A percentile compares a stretch with the other conserved stretches of the same genome.
Evolutionary conservation across 1,140 invertebrate species (phyloP).

Genomic region (Hylaeus volcanicus): DNA sequence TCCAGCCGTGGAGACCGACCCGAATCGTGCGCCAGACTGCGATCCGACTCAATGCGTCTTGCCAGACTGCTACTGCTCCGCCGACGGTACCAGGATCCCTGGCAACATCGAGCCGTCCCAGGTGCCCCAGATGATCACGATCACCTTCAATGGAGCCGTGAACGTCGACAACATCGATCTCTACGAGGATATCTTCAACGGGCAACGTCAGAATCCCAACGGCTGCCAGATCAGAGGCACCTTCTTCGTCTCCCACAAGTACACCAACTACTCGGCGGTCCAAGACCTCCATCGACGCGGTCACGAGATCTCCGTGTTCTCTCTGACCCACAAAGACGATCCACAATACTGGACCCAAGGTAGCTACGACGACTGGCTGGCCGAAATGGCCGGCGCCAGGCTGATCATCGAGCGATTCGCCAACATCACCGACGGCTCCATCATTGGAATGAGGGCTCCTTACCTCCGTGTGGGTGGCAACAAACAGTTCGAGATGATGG

Average conservation of each 20-base stretch:
- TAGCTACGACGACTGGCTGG: slow-evolving; percentile 94
- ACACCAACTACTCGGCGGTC: slow-evolving; percentile 96
- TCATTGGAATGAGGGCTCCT: slow-evolving; percentile 93
- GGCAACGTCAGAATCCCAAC: slow-evolving; percentile 92
- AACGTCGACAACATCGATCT: slow-evolving; percentile 96
- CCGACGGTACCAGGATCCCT: slow-evolving; percentile 94
- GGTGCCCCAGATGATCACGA: slow-evolving; percentile 96
- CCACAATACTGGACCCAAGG: slow-evolving; percentile 94
- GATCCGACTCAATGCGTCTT: slow-evolving; percentile 92
- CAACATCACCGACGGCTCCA: slow-evolving; percentile 94
- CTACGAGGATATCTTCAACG: slow-evolving; percentile 94
- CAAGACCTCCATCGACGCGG: slow-evolving; percentile 95
- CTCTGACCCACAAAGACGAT: slow-evolving; percentile 95
- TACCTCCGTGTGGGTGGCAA: slow-evolving; percentile 95
- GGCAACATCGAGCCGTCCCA: slow-evolving; percentile 90
- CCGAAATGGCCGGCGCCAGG: slow-evolving; percentile 96
- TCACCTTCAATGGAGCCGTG: slow-evolving; percentile 97
- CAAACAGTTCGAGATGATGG: slow-evolving; percentile 98
- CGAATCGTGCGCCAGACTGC: slow-evolving; percentile 94
- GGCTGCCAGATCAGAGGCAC: slow-evolving; percentile 96
- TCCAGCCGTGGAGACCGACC: slow-evolving; percentile 92
- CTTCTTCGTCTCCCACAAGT: slow-evolving; percentile 98
- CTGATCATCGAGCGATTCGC: slow-evolving; percentile 93
- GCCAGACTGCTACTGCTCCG: slow-evolving; percentile 96
- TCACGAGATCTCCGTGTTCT: slow-evolving; percentile 96